These are phyloP conservation scores for Geotrypetes seraphini DNA, from an alignment of 2,797 vertebrate species.

Conservation along the genomic window DNA sequence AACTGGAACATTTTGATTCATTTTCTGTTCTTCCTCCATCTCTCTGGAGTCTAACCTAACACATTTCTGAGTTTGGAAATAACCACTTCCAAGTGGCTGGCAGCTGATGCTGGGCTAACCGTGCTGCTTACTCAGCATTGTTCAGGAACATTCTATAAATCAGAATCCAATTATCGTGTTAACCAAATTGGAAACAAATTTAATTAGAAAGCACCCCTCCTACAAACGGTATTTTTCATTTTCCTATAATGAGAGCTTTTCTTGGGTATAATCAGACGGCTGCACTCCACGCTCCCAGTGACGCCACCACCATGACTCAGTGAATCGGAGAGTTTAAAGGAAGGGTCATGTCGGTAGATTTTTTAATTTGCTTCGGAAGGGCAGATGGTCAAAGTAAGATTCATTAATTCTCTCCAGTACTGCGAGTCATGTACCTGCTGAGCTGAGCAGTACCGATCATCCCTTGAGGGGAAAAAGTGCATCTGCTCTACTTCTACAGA, in stretches of 20 bases:
- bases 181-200: slow-evolving; percentile 50
- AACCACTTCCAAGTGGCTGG: neutral
- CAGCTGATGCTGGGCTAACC: slow-evolving; percentile 34
- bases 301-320: neutral
- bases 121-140: slow-evolving; percentile 8
- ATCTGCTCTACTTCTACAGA: slow-evolving; percentile 24
- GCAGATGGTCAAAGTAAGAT: slow-evolving; percentile 31
- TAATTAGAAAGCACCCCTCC: slow-evolving; percentile 45
- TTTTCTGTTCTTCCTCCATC: neutral
- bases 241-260: slow-evolving; percentile 32
- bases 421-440: slow-evolving; percentile 20
- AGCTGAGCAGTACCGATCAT: slow-evolving; percentile 27
- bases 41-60: neutral
- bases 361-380: slow-evolving; percentile 9
- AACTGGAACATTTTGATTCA: too few species aligned
- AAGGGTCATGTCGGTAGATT: neutral
- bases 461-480: slow-evolving; percentile 21
- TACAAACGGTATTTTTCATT: slow-evolving; percentile 21
- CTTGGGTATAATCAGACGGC: slow-evolving; percentile 1
- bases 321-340: neutral
- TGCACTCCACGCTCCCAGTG: neutral
- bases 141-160: slow-evolving; percentile 42
- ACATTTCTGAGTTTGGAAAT: neutral
- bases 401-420: slow-evolving; percentile 27
- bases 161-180: slow-evolving; percentile 48